These are phyloP conservation scores for Junco hyemalis DNA, from an alignment of 2,113 vertebrate species.

Conservation along the genomic window DNA sequence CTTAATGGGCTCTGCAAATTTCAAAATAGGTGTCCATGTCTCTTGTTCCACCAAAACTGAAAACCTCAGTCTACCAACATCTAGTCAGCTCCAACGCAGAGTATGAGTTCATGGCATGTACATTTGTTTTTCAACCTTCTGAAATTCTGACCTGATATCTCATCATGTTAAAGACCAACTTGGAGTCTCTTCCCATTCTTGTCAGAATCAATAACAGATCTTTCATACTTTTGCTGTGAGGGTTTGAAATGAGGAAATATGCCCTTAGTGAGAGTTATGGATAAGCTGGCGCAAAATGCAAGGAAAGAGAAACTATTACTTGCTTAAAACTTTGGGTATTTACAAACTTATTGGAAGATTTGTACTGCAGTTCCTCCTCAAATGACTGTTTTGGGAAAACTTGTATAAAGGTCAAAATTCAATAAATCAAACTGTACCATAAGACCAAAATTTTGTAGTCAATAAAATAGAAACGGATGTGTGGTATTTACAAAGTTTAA, in stretches of 20 bases:
- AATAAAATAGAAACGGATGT: not conserved
- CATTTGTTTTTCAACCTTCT: not conserved
- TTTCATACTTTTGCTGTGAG: not conserved
- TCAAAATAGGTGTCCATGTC: not conserved
- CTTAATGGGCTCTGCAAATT: not conserved
- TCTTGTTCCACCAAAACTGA: not conserved
- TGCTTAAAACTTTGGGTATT: not conserved
- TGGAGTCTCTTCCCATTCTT: not conserved
- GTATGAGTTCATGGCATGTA: not conserved
- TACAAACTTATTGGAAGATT: not conserved
- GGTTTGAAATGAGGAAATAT: not conserved
- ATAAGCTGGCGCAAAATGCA: not conserved
- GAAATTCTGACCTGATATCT: not conserved
- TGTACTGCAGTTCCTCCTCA: not conserved
- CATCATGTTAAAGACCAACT: not conserved
- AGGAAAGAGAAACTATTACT: not conserved
- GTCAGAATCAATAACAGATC: not conserved
- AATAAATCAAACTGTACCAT: not conserved
- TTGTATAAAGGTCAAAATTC: not conserved
- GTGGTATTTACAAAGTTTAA: not conserved
- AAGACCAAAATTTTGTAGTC: not conserved
- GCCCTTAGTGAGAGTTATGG: not conserved
- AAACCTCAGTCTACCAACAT: not conserved
- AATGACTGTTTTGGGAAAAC: not conserved
- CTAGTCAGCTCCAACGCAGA: not conserved